Evolutionary conservation across 2,888 invertebrate species (phyloP).

Genomic region (Argyresthia albistria): DNA sequence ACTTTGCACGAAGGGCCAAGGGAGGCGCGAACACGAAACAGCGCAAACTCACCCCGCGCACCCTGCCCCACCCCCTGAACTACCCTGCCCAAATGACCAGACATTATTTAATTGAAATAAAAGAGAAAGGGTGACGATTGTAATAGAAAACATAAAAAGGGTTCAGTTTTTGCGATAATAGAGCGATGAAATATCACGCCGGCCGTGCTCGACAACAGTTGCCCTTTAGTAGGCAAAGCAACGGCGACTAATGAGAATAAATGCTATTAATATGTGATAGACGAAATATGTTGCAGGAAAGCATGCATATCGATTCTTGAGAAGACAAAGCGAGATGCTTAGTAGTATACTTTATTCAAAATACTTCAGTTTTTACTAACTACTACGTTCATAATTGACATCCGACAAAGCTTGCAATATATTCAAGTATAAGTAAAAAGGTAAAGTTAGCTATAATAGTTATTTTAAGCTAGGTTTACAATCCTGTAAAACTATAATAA

Average conservation of each 20-base stretch:
- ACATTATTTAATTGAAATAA: conserved; percentile 72
- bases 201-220: conserved; percentile 68
- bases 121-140: conserved; percentile 71
- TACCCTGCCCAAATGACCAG: conserved; percentile 67
- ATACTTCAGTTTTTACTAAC: too few species aligned
- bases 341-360: too few species aligned
- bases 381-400: too few species aligned
- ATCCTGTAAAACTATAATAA: too few species aligned
- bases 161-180: conserved; percentile 53
- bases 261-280: not conserved
- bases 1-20: conserved; percentile 36
- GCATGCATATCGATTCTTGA: too few species aligned
- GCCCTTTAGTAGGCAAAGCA: conserved; percentile 39
- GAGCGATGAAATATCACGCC: conserved; percentile 64
- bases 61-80: conserved; percentile 13
- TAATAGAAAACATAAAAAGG: conserved; percentile 65
- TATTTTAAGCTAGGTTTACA: too few species aligned
- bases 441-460: too few species aligned
- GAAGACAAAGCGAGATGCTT: too few species aligned
- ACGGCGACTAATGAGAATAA: conserved; percentile 15
- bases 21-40: conserved; percentile 50
- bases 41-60: conserved; percentile 4
- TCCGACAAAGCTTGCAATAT: too few species aligned
- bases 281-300: too few species aligned
- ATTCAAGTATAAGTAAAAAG: too few species aligned